Conservation (phyloP, 2,797 vertebrate genomes). For the Psittacula echo region DNA sequence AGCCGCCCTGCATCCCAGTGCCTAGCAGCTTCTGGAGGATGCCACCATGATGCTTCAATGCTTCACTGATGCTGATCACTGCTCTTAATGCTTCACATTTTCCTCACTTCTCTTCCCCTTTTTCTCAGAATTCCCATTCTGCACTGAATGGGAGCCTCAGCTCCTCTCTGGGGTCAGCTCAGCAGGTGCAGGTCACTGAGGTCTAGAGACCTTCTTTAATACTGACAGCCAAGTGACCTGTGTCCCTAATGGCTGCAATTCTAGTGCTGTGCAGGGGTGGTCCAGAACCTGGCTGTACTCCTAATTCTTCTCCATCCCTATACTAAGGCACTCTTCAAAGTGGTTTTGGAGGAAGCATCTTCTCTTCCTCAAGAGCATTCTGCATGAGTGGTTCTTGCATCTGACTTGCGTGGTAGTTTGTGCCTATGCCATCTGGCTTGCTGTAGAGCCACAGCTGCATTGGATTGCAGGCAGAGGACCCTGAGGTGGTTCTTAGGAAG, state of each 20-base stretch:
- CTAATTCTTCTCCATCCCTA: not conserved
- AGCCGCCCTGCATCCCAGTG: not conserved
- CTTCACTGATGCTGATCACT: not conserved
- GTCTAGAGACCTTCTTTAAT: not conserved
- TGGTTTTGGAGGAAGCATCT: not conserved
- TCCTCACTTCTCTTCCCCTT: not conserved
- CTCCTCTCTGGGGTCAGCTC: not conserved
- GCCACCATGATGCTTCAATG: fast-evolving
- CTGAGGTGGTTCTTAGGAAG: not conserved
- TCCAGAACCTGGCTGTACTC: not conserved
- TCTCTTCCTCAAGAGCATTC: not conserved
- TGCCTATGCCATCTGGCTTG: not conserved
- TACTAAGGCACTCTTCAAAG: not conserved
- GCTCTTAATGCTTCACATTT: not conserved
- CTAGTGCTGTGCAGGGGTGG: not conserved
- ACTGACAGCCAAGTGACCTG: not conserved
- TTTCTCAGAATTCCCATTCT: not conserved
- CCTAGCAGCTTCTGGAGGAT: not conserved
- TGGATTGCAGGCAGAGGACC: not conserved
- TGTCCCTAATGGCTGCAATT: not conserved
- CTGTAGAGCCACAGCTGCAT: not conserved
- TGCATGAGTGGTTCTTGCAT: not conserved
- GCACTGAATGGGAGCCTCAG: not conserved
- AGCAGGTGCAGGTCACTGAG: not conserved
- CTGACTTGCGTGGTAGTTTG: fast-evolving